Conservation (phyloP, 1,140 invertebrate genomes). For the Coelopa frigida region DNA sequence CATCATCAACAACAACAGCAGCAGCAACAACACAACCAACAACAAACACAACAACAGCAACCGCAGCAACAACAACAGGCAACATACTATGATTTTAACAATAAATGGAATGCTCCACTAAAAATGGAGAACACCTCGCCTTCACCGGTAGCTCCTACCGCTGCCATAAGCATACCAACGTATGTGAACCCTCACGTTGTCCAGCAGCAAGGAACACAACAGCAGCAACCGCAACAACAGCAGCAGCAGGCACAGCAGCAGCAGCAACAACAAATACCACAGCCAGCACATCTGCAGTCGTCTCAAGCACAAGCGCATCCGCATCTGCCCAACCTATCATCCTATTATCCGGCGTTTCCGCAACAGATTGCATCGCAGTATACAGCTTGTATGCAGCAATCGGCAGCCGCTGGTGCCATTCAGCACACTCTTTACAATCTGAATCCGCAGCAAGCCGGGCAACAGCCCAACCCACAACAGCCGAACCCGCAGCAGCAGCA, state of each 20-base stretch:
- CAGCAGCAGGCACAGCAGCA: constrained; percentile 32
- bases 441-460: constrained; percentile 39
- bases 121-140: constrained; percentile 40
- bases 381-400: constrained; percentile 39
- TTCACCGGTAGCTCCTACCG: constrained; percentile 24
- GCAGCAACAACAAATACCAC: constrained; percentile 35
- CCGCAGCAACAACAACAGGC: constrained; percentile 36
- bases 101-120: constrained; percentile 39
- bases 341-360: constrained; percentile 42
- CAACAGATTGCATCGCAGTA: constrained; percentile 42
- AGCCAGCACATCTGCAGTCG: constrained; percentile 39
- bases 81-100: constrained; percentile 42
- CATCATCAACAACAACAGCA: constrained; percentile 17
- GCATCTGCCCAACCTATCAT: constrained; percentile 33
- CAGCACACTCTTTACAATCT: constrained; percentile 15
- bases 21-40: constrained; percentile 29
- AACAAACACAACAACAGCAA: constrained; percentile 26
- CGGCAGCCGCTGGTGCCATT: constrained; percentile 32
- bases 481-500: constrained; percentile 41
- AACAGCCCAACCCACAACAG: constrained; percentile 41
- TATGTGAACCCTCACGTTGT: constrained; percentile 34
- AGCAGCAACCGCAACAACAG: constrained; percentile 25
- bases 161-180: constrained; percentile 43
- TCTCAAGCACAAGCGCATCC: constrained; percentile 40
- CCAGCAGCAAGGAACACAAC: constrained; percentile 44